phyloP scores from a whole-genome alignment of 2,113 vertebrate species.

The Octodon degus region DNA sequence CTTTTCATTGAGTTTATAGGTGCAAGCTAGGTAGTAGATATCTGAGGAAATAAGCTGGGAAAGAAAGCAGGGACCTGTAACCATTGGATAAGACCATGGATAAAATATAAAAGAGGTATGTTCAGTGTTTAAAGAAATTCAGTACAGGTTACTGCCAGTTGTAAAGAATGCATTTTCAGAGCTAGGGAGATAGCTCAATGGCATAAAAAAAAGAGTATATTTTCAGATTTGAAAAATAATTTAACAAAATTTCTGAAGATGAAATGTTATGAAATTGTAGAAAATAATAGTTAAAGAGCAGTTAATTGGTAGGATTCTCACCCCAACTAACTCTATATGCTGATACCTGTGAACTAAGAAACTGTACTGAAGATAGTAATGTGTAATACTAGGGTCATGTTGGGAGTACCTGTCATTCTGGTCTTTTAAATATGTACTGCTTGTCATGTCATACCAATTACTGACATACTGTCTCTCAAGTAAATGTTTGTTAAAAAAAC shows the following conservation, averaged over 20 bases:
- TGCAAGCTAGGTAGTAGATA: not conserved
- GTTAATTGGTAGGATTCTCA: no score
- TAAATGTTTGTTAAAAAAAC: no score
- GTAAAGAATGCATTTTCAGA: no score
- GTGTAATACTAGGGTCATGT: no score
- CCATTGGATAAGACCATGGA: not conserved
- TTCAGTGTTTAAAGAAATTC: not conserved
- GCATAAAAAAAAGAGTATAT: not conserved
- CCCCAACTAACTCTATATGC: no score
- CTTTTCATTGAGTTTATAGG: not conserved
- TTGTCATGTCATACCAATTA: no score
- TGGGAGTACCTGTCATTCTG: no score
- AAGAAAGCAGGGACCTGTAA: not conserved
- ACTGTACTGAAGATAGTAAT: no score
- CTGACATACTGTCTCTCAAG: no score
- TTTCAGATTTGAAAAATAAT: conserved; percentile 13
- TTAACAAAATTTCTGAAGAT: conserved; percentile 8
- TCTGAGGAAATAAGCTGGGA: not conserved
- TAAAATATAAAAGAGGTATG: not conserved
- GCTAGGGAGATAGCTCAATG: no score
- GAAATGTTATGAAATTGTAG: not conserved
- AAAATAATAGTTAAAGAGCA: not conserved
- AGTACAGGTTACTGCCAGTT: not conserved
- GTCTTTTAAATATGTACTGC: no score
- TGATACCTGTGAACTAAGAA: no score